Evolutionary conservation across 2,797 vertebrate species (phyloP).

Genomic region (Rhyacichthys aspro): DNA sequence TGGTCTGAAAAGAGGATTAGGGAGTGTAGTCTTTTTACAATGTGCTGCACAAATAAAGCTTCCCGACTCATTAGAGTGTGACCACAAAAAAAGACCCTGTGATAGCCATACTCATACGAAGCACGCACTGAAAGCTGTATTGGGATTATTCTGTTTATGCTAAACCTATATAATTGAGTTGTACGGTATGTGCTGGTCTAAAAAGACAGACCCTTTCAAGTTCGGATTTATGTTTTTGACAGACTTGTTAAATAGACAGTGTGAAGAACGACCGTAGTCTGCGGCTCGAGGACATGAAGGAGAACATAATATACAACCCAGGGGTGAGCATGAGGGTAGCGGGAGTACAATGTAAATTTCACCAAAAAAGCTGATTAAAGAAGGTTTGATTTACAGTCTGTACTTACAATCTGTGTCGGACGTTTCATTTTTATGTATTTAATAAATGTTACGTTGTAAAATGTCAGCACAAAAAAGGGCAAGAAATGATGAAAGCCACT

Average conservation of each 20-base stretch:
- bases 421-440: conserved; percentile 12
- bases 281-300: conserved; percentile 66
- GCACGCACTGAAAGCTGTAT: conserved; percentile 9
- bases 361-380: conserved; percentile 13
- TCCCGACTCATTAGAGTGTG: conserved; percentile 40
- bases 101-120: conserved; percentile 18
- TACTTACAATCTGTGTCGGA: conserved; percentile 20
- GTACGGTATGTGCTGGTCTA: conserved; percentile 19
- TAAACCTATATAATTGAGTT: conserved; percentile 20
- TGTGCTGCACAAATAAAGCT: conserved; percentile 47
- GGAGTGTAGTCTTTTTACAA: conserved; percentile 16
- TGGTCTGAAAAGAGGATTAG: conserved; percentile 38
- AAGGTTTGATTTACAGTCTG: conserved; percentile 1
- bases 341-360: conserved; percentile 31
- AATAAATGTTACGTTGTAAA: conserved; percentile 20
- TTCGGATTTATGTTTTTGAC: conserved; percentile 52
- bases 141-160: conserved; percentile 24
- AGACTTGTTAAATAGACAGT: conserved; percentile 35
- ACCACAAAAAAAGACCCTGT: conserved; percentile 50
- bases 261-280: conserved; percentile 45
- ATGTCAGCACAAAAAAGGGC: conserved; percentile 11
- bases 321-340: conserved; percentile 51
- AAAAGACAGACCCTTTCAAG: conserved; percentile 40
- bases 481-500: conserved; percentile 16
- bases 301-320: conserved; percentile 53